Evolutionary conservation across 2,888 invertebrate genomes (phyloP), one percentile per base, ranked within the genome.

Genomic region (Tachina lurida): DNA sequence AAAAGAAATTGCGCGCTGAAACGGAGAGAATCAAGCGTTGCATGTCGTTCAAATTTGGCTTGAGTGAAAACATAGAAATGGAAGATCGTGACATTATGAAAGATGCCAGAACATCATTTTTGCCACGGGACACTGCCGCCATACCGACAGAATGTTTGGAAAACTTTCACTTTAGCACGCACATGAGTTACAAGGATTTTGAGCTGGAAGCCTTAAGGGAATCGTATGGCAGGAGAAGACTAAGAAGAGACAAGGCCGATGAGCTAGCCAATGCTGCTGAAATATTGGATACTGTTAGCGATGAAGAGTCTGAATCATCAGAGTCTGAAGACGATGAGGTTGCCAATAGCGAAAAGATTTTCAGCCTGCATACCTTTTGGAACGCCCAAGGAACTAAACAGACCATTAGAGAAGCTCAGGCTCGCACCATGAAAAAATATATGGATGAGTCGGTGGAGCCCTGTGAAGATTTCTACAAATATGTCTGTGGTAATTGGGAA

Each of bases 401-500:
- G 9, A 94, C 93, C 10, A 95, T 96, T 77, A 93, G 95, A 86
- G 91, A 90, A 45, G 94, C 94, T 1, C 96, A 96, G 93, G 95
- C 95, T 2, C 94, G 93, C 83, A 95, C 96, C 85, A 97, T 97
- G 97, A 93, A 94, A 87, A 95, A 95, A 78, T 96, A 96, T 89
- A 97, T 97, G 96, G 96, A 97, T 89, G 92, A 91, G 1, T 93
- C 93, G 41, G 94, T 94, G 0, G 95, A 97, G 90, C 97, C 97
- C 0, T 97, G 97, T 90, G 94, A 95, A 8, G 97, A 97, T 90
- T 97, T 97, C 91, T 97, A 97, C 91, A 95, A 96, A 89, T 97
- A 95, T 89, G 96, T 97, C 0, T 97, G 96, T 91, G 97, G 97
- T 1, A 97, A 97, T 89, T 98, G 97, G 97, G 95, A 96, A 47